Base-by-base conservation (phyloP, 1,140 invertebrate species). In the Lucilia cuprina region DNA sequence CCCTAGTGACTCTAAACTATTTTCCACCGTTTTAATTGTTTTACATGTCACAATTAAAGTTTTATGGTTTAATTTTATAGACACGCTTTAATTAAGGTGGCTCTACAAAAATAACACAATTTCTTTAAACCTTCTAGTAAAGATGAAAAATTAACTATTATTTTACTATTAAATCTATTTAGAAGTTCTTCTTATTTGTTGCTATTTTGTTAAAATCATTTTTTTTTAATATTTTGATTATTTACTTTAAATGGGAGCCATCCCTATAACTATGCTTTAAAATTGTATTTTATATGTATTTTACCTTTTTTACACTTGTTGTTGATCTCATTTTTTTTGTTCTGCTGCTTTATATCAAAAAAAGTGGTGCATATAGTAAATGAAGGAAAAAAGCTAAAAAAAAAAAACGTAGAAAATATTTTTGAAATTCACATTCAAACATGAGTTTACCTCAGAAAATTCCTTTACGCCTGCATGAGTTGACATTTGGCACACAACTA, bases 391-490 rank as follows among this genome's bases (percentile, higher is more conserved):
- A 35, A 34, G 30, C 5, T 41, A 10, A 49, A 50, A 50, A 80
- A 50, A 19, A 80, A 80, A 30, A 3, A 30, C 1, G 25, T n/a
- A n/a, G n/a, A n/a, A 80, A 49, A 80, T 70, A 80, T 41, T 41
- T 30, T 41, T 77, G 47, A 77, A 77, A 77, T 41, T 13, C 17
- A 77, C 74, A 77, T 77, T 34, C 34, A 77, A 17, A 77, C 34
- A 77, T 77, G 35, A 77, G 35, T 12, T 17, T 74, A 74, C 70
- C 70, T 30, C 25, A 50, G 65, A 70, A 49, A 49, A 80, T 80
- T 50, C 41, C 77, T 80, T 80, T 80, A 50, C 77, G 77, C 77
- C 77, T 80, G 77, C 77, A 50, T 80, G 77, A 80, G 41, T 80
- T 80, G 41, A 80, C 77, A 80, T 80, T 80, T 80, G 77, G 77